Conservation (phyloP, 2,888 invertebrate genomes). For the Monopis laevigella region DNA sequence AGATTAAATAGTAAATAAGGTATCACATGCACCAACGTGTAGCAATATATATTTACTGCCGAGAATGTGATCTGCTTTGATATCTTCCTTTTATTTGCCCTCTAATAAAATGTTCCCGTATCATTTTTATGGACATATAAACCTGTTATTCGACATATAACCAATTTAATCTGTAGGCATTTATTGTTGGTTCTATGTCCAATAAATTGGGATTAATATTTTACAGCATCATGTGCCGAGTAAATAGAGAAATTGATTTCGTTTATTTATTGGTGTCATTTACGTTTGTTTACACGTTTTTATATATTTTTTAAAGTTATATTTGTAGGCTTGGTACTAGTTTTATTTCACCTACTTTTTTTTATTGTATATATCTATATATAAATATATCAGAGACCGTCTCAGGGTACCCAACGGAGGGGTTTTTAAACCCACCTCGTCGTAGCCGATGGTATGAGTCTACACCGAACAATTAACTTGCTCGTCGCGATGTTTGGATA, state of each 20-base stretch:
- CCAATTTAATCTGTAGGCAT: slow-evolving; percentile 43
- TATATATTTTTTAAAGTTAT: too few species aligned
- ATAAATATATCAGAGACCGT: too few species aligned
- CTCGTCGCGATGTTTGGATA: too few species aligned
- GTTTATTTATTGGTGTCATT: slow-evolving; percentile 2
- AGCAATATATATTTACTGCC: slow-evolving; percentile 37
- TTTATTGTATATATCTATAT: too few species aligned
- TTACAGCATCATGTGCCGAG: background rate
- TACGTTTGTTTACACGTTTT: too few species aligned
- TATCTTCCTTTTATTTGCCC: slow-evolving; percentile 37
- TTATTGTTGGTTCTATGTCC: slow-evolving; percentile 26
- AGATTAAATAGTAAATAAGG: too few species aligned
- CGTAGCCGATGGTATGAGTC: too few species aligned
- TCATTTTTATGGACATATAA: slow-evolving; percentile 46
- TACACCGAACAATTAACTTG: too few species aligned
- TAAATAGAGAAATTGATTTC: slow-evolving; percentile 4
- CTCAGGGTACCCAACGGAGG: too few species aligned
- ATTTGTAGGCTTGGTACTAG: too few species aligned
- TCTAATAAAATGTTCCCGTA: slow-evolving; percentile 44
- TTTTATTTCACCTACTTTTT: too few species aligned
- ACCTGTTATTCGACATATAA: slow-evolving; percentile 48
- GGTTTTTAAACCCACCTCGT: too few species aligned
- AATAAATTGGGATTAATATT: slow-evolving; percentile 12
- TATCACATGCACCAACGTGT: background rate
- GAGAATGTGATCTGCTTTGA: slow-evolving; percentile 23